Evolutionary conservation across 2,113 vertebrate genomes (phyloP).

Genomic region (Pristiophorus japonicus): DNA sequence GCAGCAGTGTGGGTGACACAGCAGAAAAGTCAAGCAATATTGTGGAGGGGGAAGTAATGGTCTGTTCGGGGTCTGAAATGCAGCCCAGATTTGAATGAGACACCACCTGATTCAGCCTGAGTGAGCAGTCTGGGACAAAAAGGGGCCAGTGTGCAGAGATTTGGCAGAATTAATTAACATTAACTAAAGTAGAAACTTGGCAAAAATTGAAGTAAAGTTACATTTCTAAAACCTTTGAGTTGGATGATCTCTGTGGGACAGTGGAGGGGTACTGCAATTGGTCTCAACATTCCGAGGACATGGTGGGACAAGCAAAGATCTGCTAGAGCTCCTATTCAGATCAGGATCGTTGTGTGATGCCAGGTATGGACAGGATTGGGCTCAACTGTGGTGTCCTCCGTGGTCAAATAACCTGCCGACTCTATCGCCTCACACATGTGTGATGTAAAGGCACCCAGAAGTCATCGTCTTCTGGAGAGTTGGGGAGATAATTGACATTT

Average conservation of each 20-base stretch:
- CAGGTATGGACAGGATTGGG: neutral
- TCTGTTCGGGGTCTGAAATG: neutral
- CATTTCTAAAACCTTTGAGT: neutral
- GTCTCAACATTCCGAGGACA: neutral
- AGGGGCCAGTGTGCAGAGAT: too few relatives aligned
- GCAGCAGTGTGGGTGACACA: neutral
- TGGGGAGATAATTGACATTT: neutral
- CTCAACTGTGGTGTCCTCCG: neutral
- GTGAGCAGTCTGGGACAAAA: neutral
- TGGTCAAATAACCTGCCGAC: neutral
- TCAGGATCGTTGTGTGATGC: neutral
- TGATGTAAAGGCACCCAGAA: neutral
- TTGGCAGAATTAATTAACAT: neutral
- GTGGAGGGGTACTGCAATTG: neutral
- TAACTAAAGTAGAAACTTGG: neutral
- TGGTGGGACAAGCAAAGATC: neutral
- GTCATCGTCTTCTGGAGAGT: neutral
- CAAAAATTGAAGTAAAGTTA: neutral
- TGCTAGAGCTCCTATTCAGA: neutral
- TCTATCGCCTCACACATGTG: neutral
- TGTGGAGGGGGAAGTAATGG: neutral
- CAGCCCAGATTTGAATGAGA: neutral
- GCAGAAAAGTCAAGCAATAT: neutral
- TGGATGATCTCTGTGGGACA: neutral
- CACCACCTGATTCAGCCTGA: neutral